phyloP scores from a whole-genome alignment of 2,797 vertebrate species.

The Myotis vivesi region DNA sequence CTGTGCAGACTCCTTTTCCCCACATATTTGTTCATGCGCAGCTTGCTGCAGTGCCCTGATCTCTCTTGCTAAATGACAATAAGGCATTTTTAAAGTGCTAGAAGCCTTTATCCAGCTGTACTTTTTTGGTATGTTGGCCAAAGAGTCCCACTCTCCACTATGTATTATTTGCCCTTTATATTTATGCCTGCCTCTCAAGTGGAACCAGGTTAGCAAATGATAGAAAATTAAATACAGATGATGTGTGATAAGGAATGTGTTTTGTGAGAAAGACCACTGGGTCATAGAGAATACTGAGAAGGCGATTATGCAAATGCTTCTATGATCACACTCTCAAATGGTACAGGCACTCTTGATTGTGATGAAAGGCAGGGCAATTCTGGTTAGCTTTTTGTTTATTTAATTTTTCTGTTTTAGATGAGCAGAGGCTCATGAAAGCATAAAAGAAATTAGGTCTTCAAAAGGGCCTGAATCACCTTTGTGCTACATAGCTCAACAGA shows the following conservation, averaged over 20 bases:
- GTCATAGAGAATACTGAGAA: conserved; percentile 30
- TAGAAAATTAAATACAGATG: conserved; percentile 67
- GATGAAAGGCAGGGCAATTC: conserved; percentile 32
- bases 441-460: conserved; percentile 58
- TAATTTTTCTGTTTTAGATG: conserved; percentile 51
- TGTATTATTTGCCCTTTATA: conserved; percentile 47
- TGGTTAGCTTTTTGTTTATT: conserved; percentile 48
- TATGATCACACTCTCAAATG: conserved; percentile 21
- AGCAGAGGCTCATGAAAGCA: conserved; percentile 11
- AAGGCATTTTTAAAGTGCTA: conserved; percentile 30
- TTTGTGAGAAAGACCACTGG: conserved; percentile 45
- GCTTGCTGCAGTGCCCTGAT: not conserved
- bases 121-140: conserved; percentile 57
- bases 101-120: conserved; percentile 53
- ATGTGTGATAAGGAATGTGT: conserved; percentile 51
- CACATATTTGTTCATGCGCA: not conserved
- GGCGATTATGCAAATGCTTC: conserved; percentile 37
- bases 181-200: conserved; percentile 56
- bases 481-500: not conserved
- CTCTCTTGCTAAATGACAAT: conserved; percentile 44
- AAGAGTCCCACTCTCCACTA: conserved; percentile 11
- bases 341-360: not conserved
- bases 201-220: conserved; percentile 58
- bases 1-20: conserved; percentile 50
- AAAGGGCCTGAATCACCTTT: conserved; percentile 44